phyloP scores from a whole-genome alignment of 2,797 vertebrate species.

The Amazona finschi region DNA sequence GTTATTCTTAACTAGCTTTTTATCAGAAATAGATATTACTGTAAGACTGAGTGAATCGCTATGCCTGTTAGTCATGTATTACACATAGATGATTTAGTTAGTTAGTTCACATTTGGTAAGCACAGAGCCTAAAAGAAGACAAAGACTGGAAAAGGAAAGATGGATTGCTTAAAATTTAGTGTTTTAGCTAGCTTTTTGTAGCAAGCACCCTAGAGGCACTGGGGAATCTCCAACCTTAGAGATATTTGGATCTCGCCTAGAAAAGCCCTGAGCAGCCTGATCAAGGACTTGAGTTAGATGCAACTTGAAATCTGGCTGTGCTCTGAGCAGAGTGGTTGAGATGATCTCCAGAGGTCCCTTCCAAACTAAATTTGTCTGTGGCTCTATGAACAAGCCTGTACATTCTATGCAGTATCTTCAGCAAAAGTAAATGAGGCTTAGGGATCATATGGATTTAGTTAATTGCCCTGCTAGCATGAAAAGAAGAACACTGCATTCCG shows the following conservation, averaged over 20 bases:
- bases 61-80: neutral
- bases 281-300: neutral
- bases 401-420: neutral
- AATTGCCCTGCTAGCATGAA: conserved; percentile 18
- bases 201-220: neutral
- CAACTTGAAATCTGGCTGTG: neutral
- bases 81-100: neutral
- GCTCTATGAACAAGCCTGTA: neutral
- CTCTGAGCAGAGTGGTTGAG: neutral
- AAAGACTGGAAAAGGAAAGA: neutral
- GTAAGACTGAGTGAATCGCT: neutral
- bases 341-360: neutral
- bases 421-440: neutral
- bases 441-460: neutral
- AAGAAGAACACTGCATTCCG: neutral
- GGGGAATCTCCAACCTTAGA: neutral
- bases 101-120: neutral
- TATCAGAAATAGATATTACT: neutral
- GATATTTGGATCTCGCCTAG: neutral
- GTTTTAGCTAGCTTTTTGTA: neutral
- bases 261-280: neutral
- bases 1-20: neutral
- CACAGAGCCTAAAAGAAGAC: neutral
- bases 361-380: neutral
- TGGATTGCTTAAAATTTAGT: neutral